Base-by-base conservation (phyloP, 2,888 invertebrate genomes). In the Acleris sparsana region DNA sequence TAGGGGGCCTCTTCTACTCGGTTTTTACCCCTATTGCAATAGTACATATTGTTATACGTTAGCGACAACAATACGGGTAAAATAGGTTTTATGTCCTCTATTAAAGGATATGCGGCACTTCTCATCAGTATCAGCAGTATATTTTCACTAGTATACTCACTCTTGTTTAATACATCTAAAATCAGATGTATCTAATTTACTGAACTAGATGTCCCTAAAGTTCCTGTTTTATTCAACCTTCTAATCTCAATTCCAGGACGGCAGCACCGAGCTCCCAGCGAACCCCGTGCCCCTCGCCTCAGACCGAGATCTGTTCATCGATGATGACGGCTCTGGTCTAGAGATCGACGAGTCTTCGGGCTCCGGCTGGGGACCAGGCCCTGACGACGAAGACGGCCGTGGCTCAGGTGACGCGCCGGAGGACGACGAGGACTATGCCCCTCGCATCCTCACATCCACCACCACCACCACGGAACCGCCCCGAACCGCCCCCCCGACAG, bases 331-430 rank as follows among this genome's bases (percentile, higher is more conserved):
- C 78, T 94, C 95, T 79, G 96, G 96, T 83, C 94, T 96, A 93
- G 95, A 93, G 83, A 85, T 95, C 87, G 96, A 97, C 89, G 97
- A 97, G 93, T 96, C 96, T 82, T 97, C 97, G 82, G 97, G 97
- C 78, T 97, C 97, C 85, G 97, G 97, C 72, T 95, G 95, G 92
- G 97, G 92, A 72, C 86, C 91, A 68, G 92, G 97, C 73, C 95
- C 96, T 71, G 96, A 96, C 93, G 97, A 97, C 94, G 97, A 97
- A 83, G 96, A 90, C 89, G 86, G 80, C 71, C 86, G 88, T 72
- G 91, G 90, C 75, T 87, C 88, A 89, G 89, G 90, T 88, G 89
- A 89, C 83, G 75, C 76, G 64, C 80, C 79, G 63, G 85, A 85
- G 4, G 87, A 81, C 85, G 93, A 93, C 85, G 93, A 93, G 82